These are phyloP conservation scores for Mobula hypostoma DNA, from an alignment of 2,113 vertebrate species.

Conservation along the genomic window DNA sequence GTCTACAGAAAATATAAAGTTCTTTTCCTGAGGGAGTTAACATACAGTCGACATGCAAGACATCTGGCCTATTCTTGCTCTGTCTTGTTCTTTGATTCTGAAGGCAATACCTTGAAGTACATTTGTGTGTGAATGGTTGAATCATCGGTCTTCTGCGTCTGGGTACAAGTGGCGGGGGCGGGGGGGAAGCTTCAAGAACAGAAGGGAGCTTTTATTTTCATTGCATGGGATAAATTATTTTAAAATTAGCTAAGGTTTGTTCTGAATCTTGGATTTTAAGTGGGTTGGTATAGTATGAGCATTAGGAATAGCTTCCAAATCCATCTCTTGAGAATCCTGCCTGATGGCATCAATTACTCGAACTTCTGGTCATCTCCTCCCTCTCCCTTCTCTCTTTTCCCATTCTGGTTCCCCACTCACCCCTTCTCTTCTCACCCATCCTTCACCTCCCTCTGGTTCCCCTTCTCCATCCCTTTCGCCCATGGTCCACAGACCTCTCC, in stretches of 20 bases:
- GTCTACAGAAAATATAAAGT: background rate
- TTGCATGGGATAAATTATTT: background rate
- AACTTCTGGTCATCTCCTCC: no score
- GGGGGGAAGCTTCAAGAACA: background rate
- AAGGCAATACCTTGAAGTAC: background rate
- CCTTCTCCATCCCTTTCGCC: no score
- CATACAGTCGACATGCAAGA: background rate
- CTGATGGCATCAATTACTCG: no score
- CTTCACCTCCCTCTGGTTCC: no score
- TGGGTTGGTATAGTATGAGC: background rate
- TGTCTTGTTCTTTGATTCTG: background rate
- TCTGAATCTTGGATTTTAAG: no score
- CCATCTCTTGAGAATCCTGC: background rate
- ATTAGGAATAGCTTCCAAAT: background rate
- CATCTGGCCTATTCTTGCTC: background rate
- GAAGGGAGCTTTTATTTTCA: background rate
- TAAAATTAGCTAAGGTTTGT: background rate
- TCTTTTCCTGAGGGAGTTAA: background rate
- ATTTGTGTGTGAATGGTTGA: background rate
- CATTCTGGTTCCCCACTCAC: no score
- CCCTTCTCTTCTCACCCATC: no score
- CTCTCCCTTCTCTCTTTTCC: no score
- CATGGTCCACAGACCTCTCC: no score
- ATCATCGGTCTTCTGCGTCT: background rate
- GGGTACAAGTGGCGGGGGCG: background rate